Base-by-base conservation (phyloP, 2,113 vertebrate genomes). In the Dascyllus trimaculatus region DNA sequence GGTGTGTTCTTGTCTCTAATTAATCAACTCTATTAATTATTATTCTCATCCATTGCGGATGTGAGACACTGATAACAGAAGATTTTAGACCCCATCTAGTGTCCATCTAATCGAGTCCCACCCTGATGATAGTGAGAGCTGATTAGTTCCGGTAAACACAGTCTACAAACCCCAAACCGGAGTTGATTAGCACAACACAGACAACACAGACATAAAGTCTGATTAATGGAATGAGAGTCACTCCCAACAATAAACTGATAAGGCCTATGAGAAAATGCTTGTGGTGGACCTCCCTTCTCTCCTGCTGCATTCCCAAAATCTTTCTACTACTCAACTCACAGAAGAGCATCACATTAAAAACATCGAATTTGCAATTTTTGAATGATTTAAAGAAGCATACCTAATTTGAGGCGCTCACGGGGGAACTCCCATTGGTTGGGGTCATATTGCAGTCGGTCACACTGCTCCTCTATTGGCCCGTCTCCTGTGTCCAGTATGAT, bases 341-440 rank as follows among this genome's bases (percentile, higher is more conserved):
- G 29, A 63, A 38, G 25, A 9, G 11, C 26, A 10, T 43, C 18
- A 25, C 7, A 14, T 2, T 24, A 24, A 22, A 66, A 54, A 38
- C 5, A 51, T 4, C 9, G 0, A 13, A n/a, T 59, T 61, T 48
- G 13, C 0, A 49, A 19, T 25, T 70, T 11, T 18, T 48, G 32
- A 4, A 40, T 4, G 4, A 22, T 22, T 11, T 24, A 51, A 57
- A 70, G 5, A 59, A 53, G 7, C 2, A 80, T 95, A 99, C 97
- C 98, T 85, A 99, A 88, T 90, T 96, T 96, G 45, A 99, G 97
- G 53, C 95, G 96, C 85, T 99, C 97, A 8, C 96, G 94, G 11
- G 97, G 97, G 68, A 99, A 96, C 92, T 99, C 98, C 98, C 98
- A 99, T 81, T 96, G 96, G 93, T 90, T 96, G 80, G 96, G 95